A percentile compares a stretch with the other conserved stretches of the same genome.
These are phyloP conservation scores for Cantharis rustica DNA, from an alignment of 2,888 invertebrate genomes.

Conservation along the genomic window DNA sequence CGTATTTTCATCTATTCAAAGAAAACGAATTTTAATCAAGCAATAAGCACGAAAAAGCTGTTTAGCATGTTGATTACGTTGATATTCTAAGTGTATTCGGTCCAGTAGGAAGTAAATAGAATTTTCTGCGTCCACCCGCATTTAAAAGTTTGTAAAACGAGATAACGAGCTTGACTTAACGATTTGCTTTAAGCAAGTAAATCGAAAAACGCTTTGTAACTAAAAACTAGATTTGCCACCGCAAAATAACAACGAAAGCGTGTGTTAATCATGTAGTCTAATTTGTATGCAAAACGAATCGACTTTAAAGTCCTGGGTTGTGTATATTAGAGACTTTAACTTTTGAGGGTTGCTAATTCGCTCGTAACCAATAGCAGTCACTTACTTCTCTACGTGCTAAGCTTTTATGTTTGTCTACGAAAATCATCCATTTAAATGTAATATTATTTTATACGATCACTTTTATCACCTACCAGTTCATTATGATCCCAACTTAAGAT, in stretches of 20 bases:
- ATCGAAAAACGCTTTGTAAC: conserved; percentile 4
- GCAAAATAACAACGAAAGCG: conserved; percentile 29
- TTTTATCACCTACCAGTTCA: conserved; percentile 20
- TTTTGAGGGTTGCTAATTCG: conserved; percentile 32
- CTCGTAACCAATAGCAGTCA: conserved; percentile 27
- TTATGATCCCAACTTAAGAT: conserved; percentile 11
- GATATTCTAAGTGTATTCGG: conserved; percentile 16
- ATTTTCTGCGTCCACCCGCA: conserved; percentile 8
- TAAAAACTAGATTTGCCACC: conserved; percentile 21
- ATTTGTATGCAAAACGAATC: conserved; percentile 32
- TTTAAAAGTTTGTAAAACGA: conserved; percentile 6
- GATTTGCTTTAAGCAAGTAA: conserved; percentile 14
- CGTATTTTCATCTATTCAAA: conserved; percentile 27
- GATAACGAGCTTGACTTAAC: conserved; percentile 2
- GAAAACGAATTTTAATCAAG: conserved; percentile 31
- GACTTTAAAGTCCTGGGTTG: conserved; percentile 31
- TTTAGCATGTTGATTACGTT: conserved; percentile 29
- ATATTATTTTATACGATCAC: conserved; percentile 19
- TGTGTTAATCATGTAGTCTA: conserved; percentile 31
- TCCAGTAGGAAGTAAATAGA: conserved; percentile 17
- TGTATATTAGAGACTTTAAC: conserved; percentile 31
- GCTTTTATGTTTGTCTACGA: conserved; percentile 28
- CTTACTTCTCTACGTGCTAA: conserved; percentile 30
- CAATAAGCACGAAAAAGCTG: conserved; percentile 23
- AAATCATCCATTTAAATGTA: conserved; percentile 21